phyloP scores from a whole-genome alignment of 2,797 vertebrate genomes.

The Molossus alvarezi region DNA sequence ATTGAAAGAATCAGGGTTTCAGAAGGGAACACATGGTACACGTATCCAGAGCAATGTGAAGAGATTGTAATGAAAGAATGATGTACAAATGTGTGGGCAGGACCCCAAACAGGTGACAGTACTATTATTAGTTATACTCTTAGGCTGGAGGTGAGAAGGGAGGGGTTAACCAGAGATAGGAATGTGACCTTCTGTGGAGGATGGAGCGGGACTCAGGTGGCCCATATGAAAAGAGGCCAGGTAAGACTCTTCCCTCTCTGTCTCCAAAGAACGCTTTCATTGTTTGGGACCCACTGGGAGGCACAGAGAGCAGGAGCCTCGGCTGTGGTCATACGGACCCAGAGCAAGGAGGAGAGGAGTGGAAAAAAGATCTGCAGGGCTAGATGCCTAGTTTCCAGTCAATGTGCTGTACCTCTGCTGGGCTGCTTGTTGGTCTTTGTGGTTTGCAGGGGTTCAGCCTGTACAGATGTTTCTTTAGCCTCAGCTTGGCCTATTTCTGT shows the following conservation, averaged over 20 bases:
- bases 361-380: no score
- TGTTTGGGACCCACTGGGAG: neutral
- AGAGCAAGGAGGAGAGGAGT: neutral
- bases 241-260: neutral
- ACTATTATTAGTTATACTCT: neutral
- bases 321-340: neutral
- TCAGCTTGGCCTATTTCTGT: neutral
- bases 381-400: neutral
- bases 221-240: neutral
- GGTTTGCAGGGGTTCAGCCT: neutral
- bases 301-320: rapidly evolving
- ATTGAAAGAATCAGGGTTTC: neutral
- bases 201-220: neutral
- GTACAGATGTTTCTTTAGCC: neutral
- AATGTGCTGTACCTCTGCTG: neutral
- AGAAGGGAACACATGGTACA: neutral
- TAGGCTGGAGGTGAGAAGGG: neutral
- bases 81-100: neutral
- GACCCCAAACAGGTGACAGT: neutral
- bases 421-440: neutral
- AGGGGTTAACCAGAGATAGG: neutral
- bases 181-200: neutral
- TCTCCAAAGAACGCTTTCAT: no score
- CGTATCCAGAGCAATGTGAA: neutral
- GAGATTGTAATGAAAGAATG: neutral